Evolutionary conservation across 2,113 vertebrate species (phyloP), one percentile per base, ranked within the genome.

Genomic region (Kryptolebias marmoratus): DNA sequence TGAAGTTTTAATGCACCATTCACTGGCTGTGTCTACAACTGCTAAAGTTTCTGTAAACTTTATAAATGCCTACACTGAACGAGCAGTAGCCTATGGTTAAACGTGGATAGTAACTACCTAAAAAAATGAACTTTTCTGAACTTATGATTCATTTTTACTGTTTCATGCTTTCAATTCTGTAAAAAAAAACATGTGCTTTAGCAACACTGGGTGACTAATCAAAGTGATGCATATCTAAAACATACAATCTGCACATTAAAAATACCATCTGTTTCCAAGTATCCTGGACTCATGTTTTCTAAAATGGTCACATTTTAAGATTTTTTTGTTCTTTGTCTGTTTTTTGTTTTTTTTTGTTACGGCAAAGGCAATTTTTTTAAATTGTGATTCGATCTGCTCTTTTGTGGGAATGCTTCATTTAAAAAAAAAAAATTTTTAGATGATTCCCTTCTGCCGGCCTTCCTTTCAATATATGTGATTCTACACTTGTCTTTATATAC

Each of bases 231-330:
- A 50, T 68, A 77, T 63, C 78, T 64, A 59, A 80, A 86, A 65
- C 76, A 80, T 10, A 58, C 59, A 76, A 27, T 66, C 78, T 64
- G 68, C 69, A 87, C 76, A 87, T 87, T 75, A 73, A 28, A 44
- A 73, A 62, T 66, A 53, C 72, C 77, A 79, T 79, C 83, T 78
- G 75, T 79, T 85, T 77, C 70, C 62, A 10, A 58, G 50, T n/a
- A 66, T 68, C 45, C 50, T 47, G 3, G 27, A 11, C 68, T 45
- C 39, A 36, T 4, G 36, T 47, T 44, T 67, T 68, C 13, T n/a
- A 28, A 65, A 72, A 47, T 53, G 66, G 48, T 45, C 39, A 2
- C 42, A 59, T 58, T 67, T 7, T 8, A 39, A 63, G 62, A 53
- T 77, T n/a, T 65, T 56, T 53, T 62, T 57, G 14, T 44, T n/a